Base-by-base conservation (phyloP, 2,888 invertebrate genomes). In the Phengaris alcon region DNA sequence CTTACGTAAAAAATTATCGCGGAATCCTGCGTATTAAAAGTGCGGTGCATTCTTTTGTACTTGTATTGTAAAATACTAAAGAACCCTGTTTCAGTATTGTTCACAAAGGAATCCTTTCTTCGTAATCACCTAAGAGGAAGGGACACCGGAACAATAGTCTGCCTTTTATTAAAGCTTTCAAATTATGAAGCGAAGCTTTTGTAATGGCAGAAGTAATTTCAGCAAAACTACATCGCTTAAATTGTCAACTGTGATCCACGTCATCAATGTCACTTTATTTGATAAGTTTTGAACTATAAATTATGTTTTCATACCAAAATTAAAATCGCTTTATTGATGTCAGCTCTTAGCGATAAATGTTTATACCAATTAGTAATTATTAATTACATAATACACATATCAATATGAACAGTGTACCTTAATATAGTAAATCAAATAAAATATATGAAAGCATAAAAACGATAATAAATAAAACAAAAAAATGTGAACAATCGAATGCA, bases 401-500 rank as follows among this genome's bases (percentile, higher is more conserved):
- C 15, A 5, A 35, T 59, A 22, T 59, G 52, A 12, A 12, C 52
- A 52, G 52, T 52, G 52, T 52, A 52, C 52, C 9, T 52, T 1
- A 12, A 12, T 8, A 22, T 9, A 22, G 59, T 7, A 9, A 22
- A 57, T 48, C n/a, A 69, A 70, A 10, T 15, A 6, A 70, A 15
- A 70, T 3, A 51, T 3, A 70, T 15, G 6, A 51, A 6, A 70
- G 9, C 8, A 52, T 51, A 44, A 69, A 59, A 76, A 73, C 75
- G 44, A 75, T 72, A 69, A 3, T 70, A 68, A 64, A 76, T 73
- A 74, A 73, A 68, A 68, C 77, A 75, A 77, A 78, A 22, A 78
- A 77, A 76, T 59, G 69, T 75, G 73, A 75, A 69, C 76, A 77
- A 75, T 64, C 77, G 78, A 76, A 76, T 79, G 77, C 79, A 79